Base-by-base conservation (phyloP, 2,113 vertebrate genomes). In the Nettapus auritus region DNA sequence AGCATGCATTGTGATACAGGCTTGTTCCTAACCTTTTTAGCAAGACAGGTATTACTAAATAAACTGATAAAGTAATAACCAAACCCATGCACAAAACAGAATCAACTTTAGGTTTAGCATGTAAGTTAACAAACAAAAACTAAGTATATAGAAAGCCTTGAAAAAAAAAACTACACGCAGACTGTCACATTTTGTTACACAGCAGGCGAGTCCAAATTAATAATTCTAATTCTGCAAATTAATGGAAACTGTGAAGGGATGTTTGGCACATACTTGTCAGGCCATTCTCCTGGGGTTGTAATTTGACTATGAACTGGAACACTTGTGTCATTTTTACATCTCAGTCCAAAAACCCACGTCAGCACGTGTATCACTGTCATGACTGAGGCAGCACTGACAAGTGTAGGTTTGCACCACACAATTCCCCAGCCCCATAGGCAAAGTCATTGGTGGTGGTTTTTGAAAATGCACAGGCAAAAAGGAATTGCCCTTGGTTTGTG, bases 311-410 rank as follows among this genome's bases (percentile, higher is more conserved):
- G 4, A 59, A 55, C 36, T 63, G 52, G 60, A 86, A 67, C 56
- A 13, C 22, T 56, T 1, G 1, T 59, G 56, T 68, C 68, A 29
- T 19, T 46, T 34, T 20, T 46, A 63, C 2, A 59, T 2, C 9
- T 5, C 34, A n/a, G 17, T 16, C 26, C 1, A 0, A 3, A 48
- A 79, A 21, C 23, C 21, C 13, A 14, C 25, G 44, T 66, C 40
- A 29, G 31, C 68, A 40, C 0, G 0, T 0, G 0, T 26, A 18
- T 29, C 2, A 0, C 68, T 60, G 33, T 12, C 15, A 20, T 5
- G 40, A 46, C 53, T 62, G 82, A 63, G 79, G 38, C n/a, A 85
- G 75, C 21, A 3, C 59, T 22, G 79, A 28, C 15, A 50, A 31
- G 8, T 14, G 11, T 55, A 4, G 62, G 16, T 70, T 23, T 46